Conservation (phyloP, 2,888 invertebrate species). For the Brachyopa scutellaris region DNA sequence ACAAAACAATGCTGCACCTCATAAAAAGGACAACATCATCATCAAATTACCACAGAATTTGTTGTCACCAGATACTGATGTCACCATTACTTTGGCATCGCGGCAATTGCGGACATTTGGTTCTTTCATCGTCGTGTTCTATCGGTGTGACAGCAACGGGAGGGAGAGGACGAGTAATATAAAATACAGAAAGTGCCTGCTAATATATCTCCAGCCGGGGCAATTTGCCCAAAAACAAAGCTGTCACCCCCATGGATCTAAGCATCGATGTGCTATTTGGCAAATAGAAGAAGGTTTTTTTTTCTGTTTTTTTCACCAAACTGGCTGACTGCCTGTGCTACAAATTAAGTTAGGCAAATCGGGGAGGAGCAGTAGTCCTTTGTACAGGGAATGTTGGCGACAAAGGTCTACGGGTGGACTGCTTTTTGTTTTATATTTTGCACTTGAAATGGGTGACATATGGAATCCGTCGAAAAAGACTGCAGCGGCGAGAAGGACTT, state of each 20-base stretch:
- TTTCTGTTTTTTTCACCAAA: neutral
- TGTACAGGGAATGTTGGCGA: conserved; percentile 46
- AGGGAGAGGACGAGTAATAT: conserved; percentile 7
- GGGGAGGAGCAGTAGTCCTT: conserved; percentile 23
- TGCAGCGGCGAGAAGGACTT: conserved; percentile 40
- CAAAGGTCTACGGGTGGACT: conserved; percentile 58
- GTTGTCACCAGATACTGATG: conserved; percentile 67
- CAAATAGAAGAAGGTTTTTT: conserved; percentile 60
- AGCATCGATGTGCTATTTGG: conserved; percentile 65
- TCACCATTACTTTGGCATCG: conserved; percentile 60
- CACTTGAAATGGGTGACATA: conserved; percentile 24
- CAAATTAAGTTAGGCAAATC: conserved; percentile 75
- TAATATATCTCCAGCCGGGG: conserved; percentile 59
- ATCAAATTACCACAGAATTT: conserved; percentile 71
- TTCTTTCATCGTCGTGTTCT: conserved; percentile 12
- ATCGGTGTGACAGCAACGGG: neutral
- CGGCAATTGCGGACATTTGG: conserved; percentile 44
- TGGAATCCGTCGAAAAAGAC: conserved; percentile 44
- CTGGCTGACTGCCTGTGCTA: conserved; percentile 26
- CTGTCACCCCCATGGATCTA: conserved; percentile 52
- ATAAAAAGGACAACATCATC: conserved; percentile 62
- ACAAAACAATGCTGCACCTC: conserved; percentile 28
- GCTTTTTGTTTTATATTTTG: conserved; percentile 5
- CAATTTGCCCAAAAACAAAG: conserved; percentile 57
- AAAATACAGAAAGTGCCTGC: conserved; percentile 59